Conservation (phyloP, 1,140 invertebrate species). For the Leucophenga varia region DNA sequence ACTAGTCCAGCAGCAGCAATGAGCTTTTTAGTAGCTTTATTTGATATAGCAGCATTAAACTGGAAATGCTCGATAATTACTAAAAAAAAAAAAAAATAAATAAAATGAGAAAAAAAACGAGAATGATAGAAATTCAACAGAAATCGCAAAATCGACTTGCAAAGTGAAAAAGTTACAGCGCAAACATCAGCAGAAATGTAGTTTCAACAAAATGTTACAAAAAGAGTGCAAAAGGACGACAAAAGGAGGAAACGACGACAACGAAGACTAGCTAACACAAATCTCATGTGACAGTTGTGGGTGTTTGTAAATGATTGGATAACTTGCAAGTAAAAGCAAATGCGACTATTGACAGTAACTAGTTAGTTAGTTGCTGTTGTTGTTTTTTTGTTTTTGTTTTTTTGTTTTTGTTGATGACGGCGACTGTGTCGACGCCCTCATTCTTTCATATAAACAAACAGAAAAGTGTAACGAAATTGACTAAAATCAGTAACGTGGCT, state of each 20-base stretch:
- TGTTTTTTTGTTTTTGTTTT: no score
- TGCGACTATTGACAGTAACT: conserved; percentile 35
- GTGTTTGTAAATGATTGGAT: conserved; percentile 29
- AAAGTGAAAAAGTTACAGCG: neutral
- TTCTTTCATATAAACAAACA: no score
- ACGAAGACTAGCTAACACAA: conserved; percentile 17
- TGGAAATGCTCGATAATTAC: conserved; percentile 41
- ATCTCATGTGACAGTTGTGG: conserved; percentile 34
- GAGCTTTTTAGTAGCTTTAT: no score
- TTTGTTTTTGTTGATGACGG: no score
- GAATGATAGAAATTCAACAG: no score
- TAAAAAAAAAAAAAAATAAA: conserved; percentile 9
- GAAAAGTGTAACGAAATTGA: no score
- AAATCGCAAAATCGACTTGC: no score
- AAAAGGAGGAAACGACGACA: no score
- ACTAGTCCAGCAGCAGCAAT: no score
- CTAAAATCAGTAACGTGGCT: conserved; percentile 10
- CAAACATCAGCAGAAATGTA: conserved; percentile 46
- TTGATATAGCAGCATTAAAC: neutral
- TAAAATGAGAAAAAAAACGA: no score
- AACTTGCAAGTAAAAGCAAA: conserved; percentile 4
- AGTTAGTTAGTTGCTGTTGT: no score
- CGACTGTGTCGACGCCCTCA: no score
- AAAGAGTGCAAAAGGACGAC: neutral
- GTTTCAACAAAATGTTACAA: conserved; percentile 14